Evolutionary conservation across 2,888 invertebrate genomes (phyloP).

Genomic region (Troglohyphantes excavatus): DNA sequence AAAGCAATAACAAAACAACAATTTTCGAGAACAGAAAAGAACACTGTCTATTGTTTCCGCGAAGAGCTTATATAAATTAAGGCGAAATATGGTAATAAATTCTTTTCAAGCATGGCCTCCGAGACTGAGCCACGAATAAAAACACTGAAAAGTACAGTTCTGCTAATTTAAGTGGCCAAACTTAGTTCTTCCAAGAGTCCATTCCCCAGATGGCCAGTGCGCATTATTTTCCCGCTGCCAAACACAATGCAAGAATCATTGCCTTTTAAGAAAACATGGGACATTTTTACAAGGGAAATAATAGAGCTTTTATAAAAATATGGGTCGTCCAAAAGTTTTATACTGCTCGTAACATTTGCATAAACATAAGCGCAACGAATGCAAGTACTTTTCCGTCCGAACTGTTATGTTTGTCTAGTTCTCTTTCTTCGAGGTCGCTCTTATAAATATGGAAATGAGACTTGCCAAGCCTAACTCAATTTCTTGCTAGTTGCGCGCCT

Average conservation of each 20-base stretch:
- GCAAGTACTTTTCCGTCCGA: conserved; percentile 54
- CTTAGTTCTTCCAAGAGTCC: not conserved
- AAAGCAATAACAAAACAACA: no score
- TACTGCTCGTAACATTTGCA: conserved; percentile 55
- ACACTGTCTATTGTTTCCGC: not conserved
- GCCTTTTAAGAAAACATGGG: conserved; percentile 42
- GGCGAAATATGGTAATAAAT: not conserved
- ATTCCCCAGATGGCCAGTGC: not conserved
- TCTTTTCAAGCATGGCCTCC: not conserved
- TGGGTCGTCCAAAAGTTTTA: conserved; percentile 56
- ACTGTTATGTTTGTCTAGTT: conserved; percentile 53
- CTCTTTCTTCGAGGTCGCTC: conserved; percentile 58
- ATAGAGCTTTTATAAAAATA: conserved; percentile 63
- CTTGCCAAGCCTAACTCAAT: conserved; percentile 69
- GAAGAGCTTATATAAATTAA: not conserved
- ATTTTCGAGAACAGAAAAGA: not conserved
- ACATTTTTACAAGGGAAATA: conserved; percentile 46
- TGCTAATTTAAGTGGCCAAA: not conserved
- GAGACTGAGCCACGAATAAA: not conserved
- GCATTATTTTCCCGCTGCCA: not conserved
- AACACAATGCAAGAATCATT: conserved; percentile 21
- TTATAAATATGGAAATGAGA: conserved; percentile 77
- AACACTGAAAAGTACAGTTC: not conserved
- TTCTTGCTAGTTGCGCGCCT: conserved; percentile 63
- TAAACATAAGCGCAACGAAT: conserved; percentile 66